A percentile compares a stretch with the other conserved stretches of the same genome.
Conservation (phyloP, 2,797 vertebrate species). For the Gymnothorax reevesii region DNA sequence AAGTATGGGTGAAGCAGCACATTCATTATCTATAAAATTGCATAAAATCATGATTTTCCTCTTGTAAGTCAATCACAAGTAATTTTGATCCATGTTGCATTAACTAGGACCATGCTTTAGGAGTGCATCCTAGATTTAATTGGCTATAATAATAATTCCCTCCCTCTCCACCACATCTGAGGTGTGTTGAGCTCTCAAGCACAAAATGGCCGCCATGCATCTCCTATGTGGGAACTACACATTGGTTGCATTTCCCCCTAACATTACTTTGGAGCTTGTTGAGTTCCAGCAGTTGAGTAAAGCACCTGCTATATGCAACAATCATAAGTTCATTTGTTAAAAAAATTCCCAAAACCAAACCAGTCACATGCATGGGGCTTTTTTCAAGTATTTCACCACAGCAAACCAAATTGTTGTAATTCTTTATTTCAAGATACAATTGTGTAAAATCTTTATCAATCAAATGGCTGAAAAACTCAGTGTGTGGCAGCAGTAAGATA, state of each 20-base stretch:
- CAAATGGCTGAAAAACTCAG: slow-evolving; percentile 30
- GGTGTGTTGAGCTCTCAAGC: background rate
- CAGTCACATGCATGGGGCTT: background rate
- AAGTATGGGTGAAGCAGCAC: no score
- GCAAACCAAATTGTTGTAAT: slow-evolving; percentile 22
- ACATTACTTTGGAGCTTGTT: no score
- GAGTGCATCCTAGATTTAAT: no score
- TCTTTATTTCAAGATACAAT: slow-evolving; percentile 39
- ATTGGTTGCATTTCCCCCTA: no score
- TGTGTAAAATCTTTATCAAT: background rate
- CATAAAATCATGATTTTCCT: no score
- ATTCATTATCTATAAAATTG: no score
- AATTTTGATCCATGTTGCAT: no score
- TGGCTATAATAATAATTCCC: background rate
- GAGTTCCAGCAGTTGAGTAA: no score
- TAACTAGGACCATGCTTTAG: no score
- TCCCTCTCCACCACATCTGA: background rate
- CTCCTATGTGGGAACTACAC: background rate
- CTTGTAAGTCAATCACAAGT: no score
- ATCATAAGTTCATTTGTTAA: background rate
- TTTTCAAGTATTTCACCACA: background rate
- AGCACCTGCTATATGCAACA: no score
- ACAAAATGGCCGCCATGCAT: slow-evolving; percentile 2
- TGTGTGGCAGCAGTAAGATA: slow-evolving; percentile 44
- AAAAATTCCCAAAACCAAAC: background rate